Evolutionary conservation across 2,888 invertebrate genomes (phyloP).

Genomic region (Trilocha varians): DNA sequence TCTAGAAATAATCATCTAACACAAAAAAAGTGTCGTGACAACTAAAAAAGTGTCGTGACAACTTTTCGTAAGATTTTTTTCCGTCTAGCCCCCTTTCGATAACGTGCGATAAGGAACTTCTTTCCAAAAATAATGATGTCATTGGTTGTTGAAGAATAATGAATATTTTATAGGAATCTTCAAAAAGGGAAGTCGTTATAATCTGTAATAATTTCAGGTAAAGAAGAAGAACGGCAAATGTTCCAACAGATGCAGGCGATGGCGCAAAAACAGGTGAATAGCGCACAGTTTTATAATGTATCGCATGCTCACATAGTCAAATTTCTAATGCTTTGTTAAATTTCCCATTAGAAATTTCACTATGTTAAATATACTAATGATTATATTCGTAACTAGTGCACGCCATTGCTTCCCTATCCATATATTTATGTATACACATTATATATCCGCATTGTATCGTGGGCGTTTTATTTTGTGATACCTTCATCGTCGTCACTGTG

Average conservation of each 20-base stretch:
- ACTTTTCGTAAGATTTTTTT: no score
- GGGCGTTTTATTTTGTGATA: conserved; percentile 74
- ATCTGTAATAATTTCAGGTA: conserved; percentile 77
- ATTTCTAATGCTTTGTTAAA: conserved; percentile 23
- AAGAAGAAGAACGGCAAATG: conserved; percentile 96
- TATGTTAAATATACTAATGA: conserved; percentile 28
- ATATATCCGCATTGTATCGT: conserved; percentile 36
- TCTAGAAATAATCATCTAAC: no score
- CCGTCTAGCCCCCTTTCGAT: no score
- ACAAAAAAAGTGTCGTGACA: no score
- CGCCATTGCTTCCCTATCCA: conserved; percentile 53
- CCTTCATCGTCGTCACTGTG: conserved; percentile 70
- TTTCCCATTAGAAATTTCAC: conserved; percentile 35
- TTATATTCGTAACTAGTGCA: conserved; percentile 46
- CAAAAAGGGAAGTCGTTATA: conserved; percentile 24
- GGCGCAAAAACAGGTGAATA: conserved; percentile 94
- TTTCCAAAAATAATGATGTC: no score
- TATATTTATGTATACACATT: conserved; percentile 34
- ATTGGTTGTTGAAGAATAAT: no score
- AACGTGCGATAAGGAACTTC: no score
- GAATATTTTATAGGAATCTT: no score
- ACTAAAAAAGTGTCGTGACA: no score
- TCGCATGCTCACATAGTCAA: conserved; percentile 38
- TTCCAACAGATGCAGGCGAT: conserved; percentile 97
- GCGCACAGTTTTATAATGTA: conserved; percentile 27